phyloP scores from a whole-genome alignment of 2,113 vertebrate genomes.

The Plotosus lineatus region DNA sequence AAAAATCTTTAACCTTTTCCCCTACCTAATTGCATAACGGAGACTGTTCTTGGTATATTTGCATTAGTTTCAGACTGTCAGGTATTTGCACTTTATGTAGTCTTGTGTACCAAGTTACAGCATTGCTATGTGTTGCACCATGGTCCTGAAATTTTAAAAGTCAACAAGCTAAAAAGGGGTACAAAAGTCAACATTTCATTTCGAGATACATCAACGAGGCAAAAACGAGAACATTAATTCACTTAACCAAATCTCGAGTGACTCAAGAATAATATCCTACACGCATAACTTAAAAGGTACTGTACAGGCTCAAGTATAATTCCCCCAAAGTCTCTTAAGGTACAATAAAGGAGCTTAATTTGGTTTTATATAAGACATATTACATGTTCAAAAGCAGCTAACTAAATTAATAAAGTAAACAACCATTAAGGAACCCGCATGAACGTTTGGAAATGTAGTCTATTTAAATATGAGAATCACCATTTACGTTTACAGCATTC shows the following conservation, averaged over 20 bases:
- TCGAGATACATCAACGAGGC: background rate
- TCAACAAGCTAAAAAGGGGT: too few species aligned
- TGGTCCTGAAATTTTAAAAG: too few species aligned
- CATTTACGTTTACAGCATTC: too few species aligned
- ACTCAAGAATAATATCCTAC: background rate
- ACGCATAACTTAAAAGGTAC: too few species aligned
- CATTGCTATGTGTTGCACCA: background rate
- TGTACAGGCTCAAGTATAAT: background rate
- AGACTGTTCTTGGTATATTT: background rate
- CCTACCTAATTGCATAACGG: background rate
- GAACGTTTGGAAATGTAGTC: background rate
- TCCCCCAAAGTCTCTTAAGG: background rate
- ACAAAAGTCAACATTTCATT: too few species aligned
- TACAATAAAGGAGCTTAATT: background rate
- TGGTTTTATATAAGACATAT: background rate
- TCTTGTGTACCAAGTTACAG: background rate
- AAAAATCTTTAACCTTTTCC: background rate
- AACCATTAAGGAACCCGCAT: background rate
- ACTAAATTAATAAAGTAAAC: background rate
- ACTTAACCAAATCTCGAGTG: background rate
- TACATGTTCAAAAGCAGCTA: background rate
- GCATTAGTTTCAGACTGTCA: background rate
- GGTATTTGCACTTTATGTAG: background rate
- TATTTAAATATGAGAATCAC: too few species aligned
- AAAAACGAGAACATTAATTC: background rate